These are phyloP conservation scores for Drosophila yakuba DNA, from an alignment of 1,140 invertebrate species.

Conservation along the genomic window DNA sequence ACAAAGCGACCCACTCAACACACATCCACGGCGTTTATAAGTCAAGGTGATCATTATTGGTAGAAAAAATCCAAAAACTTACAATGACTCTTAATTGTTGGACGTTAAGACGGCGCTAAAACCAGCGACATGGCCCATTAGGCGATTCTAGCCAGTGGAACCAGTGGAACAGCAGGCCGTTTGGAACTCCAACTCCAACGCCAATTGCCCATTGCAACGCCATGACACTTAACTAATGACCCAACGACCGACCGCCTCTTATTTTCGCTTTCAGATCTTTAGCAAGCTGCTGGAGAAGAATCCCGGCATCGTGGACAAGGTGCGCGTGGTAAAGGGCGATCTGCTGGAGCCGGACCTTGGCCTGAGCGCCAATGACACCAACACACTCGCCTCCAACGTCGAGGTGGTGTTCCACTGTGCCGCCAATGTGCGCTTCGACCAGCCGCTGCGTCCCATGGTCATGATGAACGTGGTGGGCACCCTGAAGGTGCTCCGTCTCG, in stretches of 20 bases:
- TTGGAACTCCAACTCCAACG: neutral
- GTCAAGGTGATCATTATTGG: constrained; percentile 74
- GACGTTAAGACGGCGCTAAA: constrained; percentile 34
- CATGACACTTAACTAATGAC: constrained; percentile 64
- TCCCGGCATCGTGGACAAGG: constrained; percentile 88
- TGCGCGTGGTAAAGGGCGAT: constrained; percentile 93
- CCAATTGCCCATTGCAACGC: constrained; percentile 34
- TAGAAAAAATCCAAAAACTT: constrained; percentile 64
- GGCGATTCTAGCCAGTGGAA: constrained; percentile 47
- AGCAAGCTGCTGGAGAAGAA: constrained; percentile 87
- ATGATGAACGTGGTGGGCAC: constrained; percentile 89
- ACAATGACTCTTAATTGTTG: constrained; percentile 75
- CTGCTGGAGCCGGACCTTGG: constrained; percentile 92
- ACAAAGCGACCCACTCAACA: constrained; percentile 43
- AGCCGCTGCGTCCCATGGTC: constrained; percentile 90
- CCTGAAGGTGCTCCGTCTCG: constrained; percentile 88
- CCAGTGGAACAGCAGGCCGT: neutral
- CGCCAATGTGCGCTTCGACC: constrained; percentile 96
- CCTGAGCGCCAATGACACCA: constrained; percentile 87
- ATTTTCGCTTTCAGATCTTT: constrained; percentile 87
- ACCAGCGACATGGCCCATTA: constrained; percentile 52
- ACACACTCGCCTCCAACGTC: constrained; percentile 87
- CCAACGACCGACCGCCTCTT: constrained; percentile 29
- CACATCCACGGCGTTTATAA: constrained; percentile 66
- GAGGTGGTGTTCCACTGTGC: constrained; percentile 95